These are phyloP conservation scores for Drosophila kepulauana DNA, from an alignment of 1,140 invertebrate genomes.

Conservation along the genomic window DNA sequence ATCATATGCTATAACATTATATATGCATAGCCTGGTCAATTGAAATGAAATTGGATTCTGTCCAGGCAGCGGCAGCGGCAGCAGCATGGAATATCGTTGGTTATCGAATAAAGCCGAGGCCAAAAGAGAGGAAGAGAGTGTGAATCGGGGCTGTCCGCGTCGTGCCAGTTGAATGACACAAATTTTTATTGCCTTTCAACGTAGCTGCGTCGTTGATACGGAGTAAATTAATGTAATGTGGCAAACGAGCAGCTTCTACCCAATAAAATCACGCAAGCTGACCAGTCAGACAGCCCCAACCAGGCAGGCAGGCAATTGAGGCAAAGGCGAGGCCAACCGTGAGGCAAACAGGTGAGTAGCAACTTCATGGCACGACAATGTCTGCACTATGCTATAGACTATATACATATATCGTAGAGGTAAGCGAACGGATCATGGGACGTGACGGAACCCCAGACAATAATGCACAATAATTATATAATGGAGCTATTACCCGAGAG, in stretches of 20 bases:
- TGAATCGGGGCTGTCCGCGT: neutral
- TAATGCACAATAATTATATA: slow-evolving; percentile 82
- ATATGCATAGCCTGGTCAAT: slow-evolving; percentile 80
- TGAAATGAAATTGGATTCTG: slow-evolving; percentile 82
- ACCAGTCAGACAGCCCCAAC: slow-evolving; percentile 13
- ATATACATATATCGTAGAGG: slow-evolving; percentile 23
- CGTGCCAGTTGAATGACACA: slow-evolving; percentile 71
- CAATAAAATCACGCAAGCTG: slow-evolving; percentile 45
- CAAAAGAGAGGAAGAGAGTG: neutral
- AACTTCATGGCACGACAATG: neutral
- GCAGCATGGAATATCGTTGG: slow-evolving; percentile 57
- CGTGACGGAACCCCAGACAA: slow-evolving; percentile 44
- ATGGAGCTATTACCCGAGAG: slow-evolving; percentile 71
- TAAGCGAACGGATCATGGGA: slow-evolving; percentile 13
- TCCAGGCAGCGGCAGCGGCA: slow-evolving; percentile 24
- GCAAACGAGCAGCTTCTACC: slow-evolving; percentile 41
- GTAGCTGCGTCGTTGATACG: slow-evolving; percentile 33
- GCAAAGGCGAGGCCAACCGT: neutral
- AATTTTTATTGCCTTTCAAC: slow-evolving; percentile 77
- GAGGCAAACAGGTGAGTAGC: slow-evolving; percentile 37
- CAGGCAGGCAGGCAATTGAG: neutral
- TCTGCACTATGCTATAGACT: too few species aligned
- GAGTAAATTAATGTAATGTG: slow-evolving; percentile 54
- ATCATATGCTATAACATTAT: slow-evolving; percentile 76
- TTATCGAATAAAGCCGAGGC: slow-evolving; percentile 14